Base-by-base conservation (phyloP, 2,888 invertebrate genomes). In the Dastarcus helophoroides region DNA sequence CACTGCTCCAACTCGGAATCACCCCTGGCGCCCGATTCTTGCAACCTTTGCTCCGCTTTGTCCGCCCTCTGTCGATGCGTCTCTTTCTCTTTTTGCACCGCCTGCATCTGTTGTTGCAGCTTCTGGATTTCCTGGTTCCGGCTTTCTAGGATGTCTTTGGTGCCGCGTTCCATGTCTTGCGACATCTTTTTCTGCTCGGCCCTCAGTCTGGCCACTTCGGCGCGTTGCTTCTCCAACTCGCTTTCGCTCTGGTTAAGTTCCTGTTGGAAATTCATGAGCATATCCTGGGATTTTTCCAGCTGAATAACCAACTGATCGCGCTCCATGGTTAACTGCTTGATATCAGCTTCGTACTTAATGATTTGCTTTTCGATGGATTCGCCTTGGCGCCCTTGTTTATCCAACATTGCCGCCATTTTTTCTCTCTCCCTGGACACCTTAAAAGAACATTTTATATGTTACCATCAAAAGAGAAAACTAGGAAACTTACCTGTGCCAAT, bases 211-310 rank as follows among this genome's bases (percentile, higher is more conserved):
- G 78, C 74, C 2, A 81, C 75, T 60, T 88, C 88, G 42, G 80
- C 79, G 34, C 79, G 74, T 47, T 83, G 81, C 51, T 79, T 76
- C 51, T 85, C 84, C 38, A 85, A 61, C 54, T 85, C 88, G 23
- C 77, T 70, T 61, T 88, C 89, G 43, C 83, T 80, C 42, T 80
- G 74, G 43, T 84, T 85, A 29, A 90, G 59, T 54, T 90, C 89
- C 55, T 88, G 80, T 58, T 89, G 90, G 81, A 90, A 89, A 61
- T 88, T 88, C 61, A 89, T 80, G 35, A 91, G 64, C 76, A 90
- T 88, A 46, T 89, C 88, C 58, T 90, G 90, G 22, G 86, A 88
- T 63, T 91, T 90, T 59, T 90, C 89, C 53, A 91, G 58, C 57
- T 90, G 90, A 41, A 81, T 76, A 2, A 89, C 86, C 39, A 91